Evolutionary conservation across 2,888 invertebrate genomes (phyloP), one percentile per base, ranked within the genome.

Genomic region (Coelopa pilipes): DNA sequence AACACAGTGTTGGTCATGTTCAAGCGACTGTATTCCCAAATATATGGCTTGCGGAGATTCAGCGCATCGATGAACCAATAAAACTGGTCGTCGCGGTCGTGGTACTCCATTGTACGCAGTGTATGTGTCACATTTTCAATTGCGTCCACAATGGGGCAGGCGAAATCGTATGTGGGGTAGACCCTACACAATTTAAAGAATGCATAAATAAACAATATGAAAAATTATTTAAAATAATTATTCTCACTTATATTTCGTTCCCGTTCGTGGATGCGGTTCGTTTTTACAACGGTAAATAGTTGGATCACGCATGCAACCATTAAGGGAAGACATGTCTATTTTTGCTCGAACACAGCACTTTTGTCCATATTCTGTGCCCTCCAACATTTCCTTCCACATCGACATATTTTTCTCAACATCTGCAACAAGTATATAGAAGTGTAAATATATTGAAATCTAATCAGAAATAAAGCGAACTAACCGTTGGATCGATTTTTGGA

Each of bases 161-260:
- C 98, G 89, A 99, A 99, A 89, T 99, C 99, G 84, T 99, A 99
- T 0, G 99, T 99, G 24, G 99, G 99, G 88, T 99, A 99, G 0
- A 98, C 98, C 84, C 97, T 97, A 87, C 21, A 88, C 87, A 77
- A 34, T 34, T 59, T 11, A 53, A 15, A 53, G 15, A n/a, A 53
- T 3, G 3, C 34, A 34, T 34, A 50, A 59, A 47, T 62, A 47
- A n/a, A 47, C 45, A 19, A 53, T 21, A 59, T 21, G 24, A 34
- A 24, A 19, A 7, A n/a, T 46, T 3, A 55, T 46, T 0, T 13
- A 17, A 17, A 45, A n/a, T 55, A 19, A 45, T 19, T 4, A 3
- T 15, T 75, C 89, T 83, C 88, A 97, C 96, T 98, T 99, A 89
- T 99, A 99, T 88, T 96, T 94, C 34, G 90, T 92, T 73, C 97